Percentiles rank a stretch among this genome's conserved stretches.
These are phyloP conservation scores for Spodoptera exigua DNA, from an alignment of 2,888 invertebrate species.

Conservation along the genomic window DNA sequence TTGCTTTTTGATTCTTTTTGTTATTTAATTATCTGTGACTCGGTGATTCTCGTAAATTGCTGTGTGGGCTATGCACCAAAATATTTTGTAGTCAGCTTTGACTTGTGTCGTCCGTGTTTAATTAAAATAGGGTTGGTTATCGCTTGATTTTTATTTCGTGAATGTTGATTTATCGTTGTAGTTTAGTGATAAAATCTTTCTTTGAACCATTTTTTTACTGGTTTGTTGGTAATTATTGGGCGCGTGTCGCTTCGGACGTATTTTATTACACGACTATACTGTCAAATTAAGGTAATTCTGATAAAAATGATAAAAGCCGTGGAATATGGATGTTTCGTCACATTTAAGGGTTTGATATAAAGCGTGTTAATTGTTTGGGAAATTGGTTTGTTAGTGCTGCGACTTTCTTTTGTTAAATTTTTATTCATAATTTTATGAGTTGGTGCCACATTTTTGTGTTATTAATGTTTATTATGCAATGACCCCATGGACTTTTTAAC, in stretches of 20 bases:
- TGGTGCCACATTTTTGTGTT: background rate
- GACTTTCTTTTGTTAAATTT: slow-evolving; percentile 1
- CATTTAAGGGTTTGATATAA: slow-evolving; percentile 44
- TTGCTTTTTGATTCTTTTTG: slow-evolving; percentile 71
- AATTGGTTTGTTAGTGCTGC: slow-evolving; percentile 42
- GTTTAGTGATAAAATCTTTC: slow-evolving; percentile 66
- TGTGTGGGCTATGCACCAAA: slow-evolving; percentile 61
- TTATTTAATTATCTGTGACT: slow-evolving; percentile 84
- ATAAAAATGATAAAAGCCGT: slow-evolving; percentile 58
- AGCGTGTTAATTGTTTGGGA: slow-evolving; percentile 53
- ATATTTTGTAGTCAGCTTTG: background rate
- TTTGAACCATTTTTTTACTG: slow-evolving; percentile 65
- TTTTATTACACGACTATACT: slow-evolving; percentile 62
- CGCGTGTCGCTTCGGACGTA: slow-evolving; percentile 61
- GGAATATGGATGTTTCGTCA: slow-evolving; percentile 56
- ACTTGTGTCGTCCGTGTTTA: background rate
- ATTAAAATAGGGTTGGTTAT: slow-evolving; percentile 20
- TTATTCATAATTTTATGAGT: slow-evolving; percentile 3
- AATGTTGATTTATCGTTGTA: slow-evolving; percentile 12
- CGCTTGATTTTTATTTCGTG: slow-evolving; percentile 4
- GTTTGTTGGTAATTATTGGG: slow-evolving; percentile 65
- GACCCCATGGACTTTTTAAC: too few relatives aligned
- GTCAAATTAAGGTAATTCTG: slow-evolving; percentile 68
- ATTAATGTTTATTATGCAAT: background rate
- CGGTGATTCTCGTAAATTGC: slow-evolving; percentile 75